A percentile compares a stretch with the other conserved stretches of the same genome.
Evolutionary conservation across 2,888 invertebrate genomes (phyloP).

Genomic region (Drosophila longiperda): DNA sequence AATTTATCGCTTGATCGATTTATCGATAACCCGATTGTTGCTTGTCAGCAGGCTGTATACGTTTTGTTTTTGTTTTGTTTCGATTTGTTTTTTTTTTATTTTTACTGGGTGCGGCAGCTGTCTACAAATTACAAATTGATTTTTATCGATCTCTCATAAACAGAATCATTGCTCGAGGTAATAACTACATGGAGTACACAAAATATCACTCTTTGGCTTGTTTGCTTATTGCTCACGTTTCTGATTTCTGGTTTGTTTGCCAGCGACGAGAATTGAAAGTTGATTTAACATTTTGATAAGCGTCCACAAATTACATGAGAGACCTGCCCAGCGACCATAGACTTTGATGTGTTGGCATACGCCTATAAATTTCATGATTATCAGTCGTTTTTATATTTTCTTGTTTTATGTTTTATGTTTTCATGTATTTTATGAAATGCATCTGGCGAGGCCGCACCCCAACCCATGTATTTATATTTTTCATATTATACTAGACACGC

Average conservation of each 20-base stretch:
- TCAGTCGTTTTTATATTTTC: slow-evolving; percentile 63
- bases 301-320: slow-evolving; percentile 76
- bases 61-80: not conserved
- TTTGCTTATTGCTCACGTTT: slow-evolving; percentile 72
- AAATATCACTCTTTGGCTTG: slow-evolving; percentile 75
- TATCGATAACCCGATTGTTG: slow-evolving; percentile 4
- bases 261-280: slow-evolving; percentile 70
- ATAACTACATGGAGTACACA: slow-evolving; percentile 49
- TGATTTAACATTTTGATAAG: slow-evolving; percentile 78
- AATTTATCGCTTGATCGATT: slow-evolving; percentile 59
- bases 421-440: slow-evolving; percentile 58
- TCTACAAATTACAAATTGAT: slow-evolving; percentile 79
- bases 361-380: slow-evolving; percentile 77
- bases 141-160: slow-evolving; percentile 78
- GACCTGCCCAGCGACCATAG: slow-evolving; percentile 59
- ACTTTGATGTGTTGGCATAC: slow-evolving; percentile 77
- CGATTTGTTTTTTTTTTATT: not conserved
- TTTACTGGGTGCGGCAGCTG: slow-evolving; percentile 59
- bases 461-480: slow-evolving; percentile 28
- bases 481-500: slow-evolving; percentile 56
- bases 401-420: slow-evolving; percentile 26
- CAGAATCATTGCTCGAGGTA: slow-evolving; percentile 62
- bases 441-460: slow-evolving; percentile 67
- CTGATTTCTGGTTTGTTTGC: slow-evolving; percentile 40
- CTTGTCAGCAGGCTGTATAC: not conserved